Percentiles rank a stretch among this genome's conserved stretches.
phyloP scores from a whole-genome alignment of 1,140 invertebrate genomes.

The Hycleus cichorii region DNA sequence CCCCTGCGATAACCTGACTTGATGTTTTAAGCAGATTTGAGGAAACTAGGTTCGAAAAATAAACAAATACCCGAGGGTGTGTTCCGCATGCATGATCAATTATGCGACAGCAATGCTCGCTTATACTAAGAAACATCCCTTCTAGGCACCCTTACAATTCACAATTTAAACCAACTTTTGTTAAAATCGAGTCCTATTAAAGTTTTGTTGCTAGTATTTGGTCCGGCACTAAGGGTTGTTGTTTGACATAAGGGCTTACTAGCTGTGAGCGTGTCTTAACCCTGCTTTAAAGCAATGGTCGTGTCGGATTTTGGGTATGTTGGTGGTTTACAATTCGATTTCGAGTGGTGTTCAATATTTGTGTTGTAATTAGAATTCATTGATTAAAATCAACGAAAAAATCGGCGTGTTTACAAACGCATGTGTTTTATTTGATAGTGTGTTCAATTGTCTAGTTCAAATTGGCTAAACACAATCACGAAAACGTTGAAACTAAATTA shows the following conservation, averaged over 20 bases:
- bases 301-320: constrained; percentile 13
- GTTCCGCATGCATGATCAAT: constrained; percentile 16
- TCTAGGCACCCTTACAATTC: too few relatives aligned
- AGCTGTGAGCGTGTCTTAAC: constrained; percentile 9
- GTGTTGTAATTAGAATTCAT: too few relatives aligned
- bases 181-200: too few relatives aligned
- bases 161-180: too few relatives aligned
- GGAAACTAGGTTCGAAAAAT: constrained; percentile 14
- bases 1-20: constrained; percentile 5
- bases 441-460: too few relatives aligned
- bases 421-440: too few relatives aligned
- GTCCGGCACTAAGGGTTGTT: neutral
- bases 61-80: constrained; percentile 11
- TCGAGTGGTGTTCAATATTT: too few relatives aligned
- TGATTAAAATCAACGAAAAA: too few relatives aligned
- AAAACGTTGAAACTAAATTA: too few relatives aligned
- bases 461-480: too few relatives aligned
- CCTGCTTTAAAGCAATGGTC: constrained; percentile 10
- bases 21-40: constrained; percentile 16
- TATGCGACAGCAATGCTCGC: constrained; percentile 1
- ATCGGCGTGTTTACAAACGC: too few relatives aligned
- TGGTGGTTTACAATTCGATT: constrained; percentile 2
- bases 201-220: too few relatives aligned
- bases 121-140: neutral
- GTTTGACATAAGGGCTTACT: constrained; percentile 6